Conservation (phyloP, 2,888 invertebrate genomes). For the Hydropsyche betteni region DNA sequence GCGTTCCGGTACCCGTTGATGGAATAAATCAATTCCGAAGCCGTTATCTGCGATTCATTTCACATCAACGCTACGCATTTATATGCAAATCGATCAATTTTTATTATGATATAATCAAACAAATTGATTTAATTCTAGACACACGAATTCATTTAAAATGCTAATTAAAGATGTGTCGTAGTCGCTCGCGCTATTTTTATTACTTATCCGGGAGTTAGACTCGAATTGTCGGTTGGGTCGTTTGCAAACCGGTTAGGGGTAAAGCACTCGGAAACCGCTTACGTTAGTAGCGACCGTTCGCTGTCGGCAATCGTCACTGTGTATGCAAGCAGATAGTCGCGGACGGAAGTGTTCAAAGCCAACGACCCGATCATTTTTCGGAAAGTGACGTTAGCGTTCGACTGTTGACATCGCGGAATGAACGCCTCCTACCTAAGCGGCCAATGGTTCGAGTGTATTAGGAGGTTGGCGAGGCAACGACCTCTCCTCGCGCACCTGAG, state of each 20-base stretch:
- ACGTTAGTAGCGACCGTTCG: background rate
- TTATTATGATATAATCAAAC: background rate
- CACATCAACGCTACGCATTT: background rate
- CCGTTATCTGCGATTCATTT: slow-evolving; percentile 21
- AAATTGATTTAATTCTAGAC: background rate
- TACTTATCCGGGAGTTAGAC: background rate
- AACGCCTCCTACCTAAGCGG: background rate
- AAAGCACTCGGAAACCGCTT: slow-evolving; percentile 26
- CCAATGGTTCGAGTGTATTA: slow-evolving; percentile 22
- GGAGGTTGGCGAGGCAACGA: slow-evolving; percentile 19
- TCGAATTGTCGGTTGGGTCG: slow-evolving; percentile 9
- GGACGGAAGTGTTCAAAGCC: slow-evolving; percentile 23
- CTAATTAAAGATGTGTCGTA: background rate
- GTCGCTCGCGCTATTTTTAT: background rate
- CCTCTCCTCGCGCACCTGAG: slow-evolving; percentile 27
- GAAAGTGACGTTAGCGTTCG: background rate
- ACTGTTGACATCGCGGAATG: background rate
- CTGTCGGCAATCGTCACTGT: background rate
- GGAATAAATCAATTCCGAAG: slow-evolving; percentile 31
- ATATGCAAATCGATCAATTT: background rate
- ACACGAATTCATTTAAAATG: background rate
- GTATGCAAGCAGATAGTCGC: background rate
- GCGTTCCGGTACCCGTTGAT: slow-evolving; percentile 30
- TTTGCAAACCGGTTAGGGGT: slow-evolving; percentile 36
- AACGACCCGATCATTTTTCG: background rate